Percentiles rank a stretch among this genome's conserved stretches.
Evolutionary conservation across 2,888 invertebrate genomes (phyloP).

Genomic region (Pachliopta kotzebuea): DNA sequence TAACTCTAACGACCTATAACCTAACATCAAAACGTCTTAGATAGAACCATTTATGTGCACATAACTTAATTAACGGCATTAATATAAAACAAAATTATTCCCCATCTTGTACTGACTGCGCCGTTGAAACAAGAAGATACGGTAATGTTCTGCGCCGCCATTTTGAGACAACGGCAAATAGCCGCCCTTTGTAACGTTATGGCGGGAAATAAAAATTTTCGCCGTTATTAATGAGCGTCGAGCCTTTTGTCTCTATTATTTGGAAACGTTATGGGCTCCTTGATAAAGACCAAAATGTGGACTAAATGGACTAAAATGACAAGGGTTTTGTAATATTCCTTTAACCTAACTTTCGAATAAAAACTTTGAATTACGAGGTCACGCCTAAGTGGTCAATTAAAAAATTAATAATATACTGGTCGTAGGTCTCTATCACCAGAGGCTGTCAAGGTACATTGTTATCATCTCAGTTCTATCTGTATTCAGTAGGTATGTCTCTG

Average conservation of each 20-base stretch:
- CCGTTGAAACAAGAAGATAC: slow-evolving; percentile 43
- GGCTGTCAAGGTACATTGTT: no score
- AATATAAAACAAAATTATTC: slow-evolving; percentile 41
- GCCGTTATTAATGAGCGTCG: slow-evolving; percentile 17
- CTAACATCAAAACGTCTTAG: slow-evolving; percentile 22
- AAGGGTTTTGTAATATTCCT: background rate
- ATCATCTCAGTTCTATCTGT: no score
- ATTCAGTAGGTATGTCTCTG: no score
- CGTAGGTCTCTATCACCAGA: no score
- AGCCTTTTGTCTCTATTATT: background rate
- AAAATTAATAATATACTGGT: no score
- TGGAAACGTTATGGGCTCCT: slow-evolving; percentile 2
- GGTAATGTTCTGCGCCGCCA: slow-evolving; percentile 43
- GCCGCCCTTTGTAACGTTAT: slow-evolving; percentile 37
- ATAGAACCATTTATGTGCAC: slow-evolving; percentile 21
- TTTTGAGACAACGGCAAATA: slow-evolving; percentile 46
- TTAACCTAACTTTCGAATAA: no score
- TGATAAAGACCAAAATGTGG: slow-evolving; percentile 10
- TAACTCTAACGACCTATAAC: slow-evolving; percentile 21
- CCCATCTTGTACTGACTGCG: slow-evolving; percentile 41
- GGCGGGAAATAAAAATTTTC: slow-evolving; percentile 39
- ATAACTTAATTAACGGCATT: slow-evolving; percentile 28
- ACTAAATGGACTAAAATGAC: background rate
- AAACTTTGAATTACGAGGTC: no score
- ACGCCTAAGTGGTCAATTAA: no score